Conservation (phyloP, 2,888 invertebrate species). For the Pegoplata infirma region DNA sequence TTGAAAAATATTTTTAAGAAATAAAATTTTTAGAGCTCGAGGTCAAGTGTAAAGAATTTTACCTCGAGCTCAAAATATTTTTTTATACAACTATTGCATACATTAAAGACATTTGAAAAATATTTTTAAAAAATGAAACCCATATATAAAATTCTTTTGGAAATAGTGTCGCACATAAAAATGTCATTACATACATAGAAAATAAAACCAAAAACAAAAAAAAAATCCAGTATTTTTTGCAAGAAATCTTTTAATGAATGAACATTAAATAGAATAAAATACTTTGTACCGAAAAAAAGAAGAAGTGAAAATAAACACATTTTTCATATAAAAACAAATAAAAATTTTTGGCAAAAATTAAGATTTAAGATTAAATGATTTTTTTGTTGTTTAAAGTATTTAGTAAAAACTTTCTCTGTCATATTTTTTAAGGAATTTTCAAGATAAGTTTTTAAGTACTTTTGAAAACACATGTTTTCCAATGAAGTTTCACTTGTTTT, state of each 20-base stretch:
- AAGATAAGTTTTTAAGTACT: too few species aligned
- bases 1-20: too few species aligned
- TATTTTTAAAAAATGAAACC: too few species aligned
- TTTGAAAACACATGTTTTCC: too few species aligned
- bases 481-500: slow-evolving; percentile 44
- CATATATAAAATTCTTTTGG: too few species aligned
- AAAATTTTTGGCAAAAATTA: slow-evolving; percentile 2
- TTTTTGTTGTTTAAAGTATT: background rate
- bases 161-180: too few species aligned
- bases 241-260: slow-evolving; percentile 53
- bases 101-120: too few species aligned
- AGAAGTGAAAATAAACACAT: background rate
- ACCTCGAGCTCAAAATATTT: too few species aligned
- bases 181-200: slow-evolving; percentile 39
- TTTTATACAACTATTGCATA: too few species aligned
- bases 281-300: background rate
- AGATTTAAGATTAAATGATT: slow-evolving; percentile 1
- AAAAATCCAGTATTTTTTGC: slow-evolving; percentile 36
- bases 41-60: too few species aligned
- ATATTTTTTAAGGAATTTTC: slow-evolving; percentile 30
- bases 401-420: slow-evolving; percentile 39
- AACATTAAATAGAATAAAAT: slow-evolving; percentile 27
- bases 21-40: too few species aligned
- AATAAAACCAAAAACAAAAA: too few species aligned
- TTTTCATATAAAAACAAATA: background rate